phyloP scores from a whole-genome alignment of 2,113 vertebrate species.

The Stigmatopora nigra region DNA sequence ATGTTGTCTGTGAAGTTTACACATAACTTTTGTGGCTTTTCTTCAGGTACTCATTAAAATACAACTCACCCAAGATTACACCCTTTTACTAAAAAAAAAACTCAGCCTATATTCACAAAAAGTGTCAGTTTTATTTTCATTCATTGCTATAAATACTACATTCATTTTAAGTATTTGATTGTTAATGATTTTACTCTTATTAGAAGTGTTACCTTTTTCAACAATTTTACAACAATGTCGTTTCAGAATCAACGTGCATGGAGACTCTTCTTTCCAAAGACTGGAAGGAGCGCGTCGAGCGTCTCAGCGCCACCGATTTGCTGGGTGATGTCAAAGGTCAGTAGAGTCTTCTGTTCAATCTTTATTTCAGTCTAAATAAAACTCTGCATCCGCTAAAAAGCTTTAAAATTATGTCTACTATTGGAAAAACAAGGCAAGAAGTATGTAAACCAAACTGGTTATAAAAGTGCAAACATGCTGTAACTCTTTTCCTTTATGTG shows the following conservation, averaged over 20 bases:
- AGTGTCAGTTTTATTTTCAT: too few relatives aligned
- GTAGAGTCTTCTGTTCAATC: not conserved
- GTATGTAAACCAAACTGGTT: conserved; percentile 5
- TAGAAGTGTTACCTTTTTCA: too few relatives aligned
- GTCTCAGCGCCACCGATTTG: conserved; percentile 83
- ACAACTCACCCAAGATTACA: too few relatives aligned
- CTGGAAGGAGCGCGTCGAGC: conserved; percentile 91
- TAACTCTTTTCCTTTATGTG: conserved; percentile 20
- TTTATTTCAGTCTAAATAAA: not conserved
- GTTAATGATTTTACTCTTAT: too few relatives aligned
- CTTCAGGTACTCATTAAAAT: too few relatives aligned
- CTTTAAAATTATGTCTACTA: conserved; percentile 3
- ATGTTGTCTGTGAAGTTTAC: too few relatives aligned
- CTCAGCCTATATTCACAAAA: too few relatives aligned
- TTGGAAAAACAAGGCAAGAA: conserved; percentile 2
- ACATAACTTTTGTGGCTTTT: too few relatives aligned
- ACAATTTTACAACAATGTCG: not conserved
- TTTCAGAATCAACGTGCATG: conserved; percentile 81
- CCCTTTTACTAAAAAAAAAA: too few relatives aligned
- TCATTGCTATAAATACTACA: too few relatives aligned
- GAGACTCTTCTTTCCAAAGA: conserved; percentile 89
- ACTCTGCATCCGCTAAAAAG: not conserved
- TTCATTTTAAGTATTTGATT: too few relatives aligned
- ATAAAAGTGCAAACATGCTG: conserved; percentile 6
- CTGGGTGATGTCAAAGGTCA: conserved; percentile 93